Evolutionary conservation across 2,888 invertebrate genomes (phyloP), one percentile per base, ranked within the genome.

Genomic region (Drosophila bunnanda): DNA sequence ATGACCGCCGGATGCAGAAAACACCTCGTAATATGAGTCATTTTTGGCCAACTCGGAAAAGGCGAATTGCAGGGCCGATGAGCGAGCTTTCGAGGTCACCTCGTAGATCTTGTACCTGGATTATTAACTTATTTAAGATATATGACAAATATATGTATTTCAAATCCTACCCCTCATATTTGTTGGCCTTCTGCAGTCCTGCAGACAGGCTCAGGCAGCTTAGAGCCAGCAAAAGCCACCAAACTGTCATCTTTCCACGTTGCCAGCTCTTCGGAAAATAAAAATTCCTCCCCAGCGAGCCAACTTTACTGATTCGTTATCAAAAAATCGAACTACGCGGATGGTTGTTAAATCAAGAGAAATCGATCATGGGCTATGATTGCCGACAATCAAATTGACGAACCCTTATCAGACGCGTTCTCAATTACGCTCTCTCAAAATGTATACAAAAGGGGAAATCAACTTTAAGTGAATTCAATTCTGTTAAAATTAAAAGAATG

Each of bases 41-140:
- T 79, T 86, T 34, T 53, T 78, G 15, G 20, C 20, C 44, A 89
- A 59, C n/a, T 74, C 55, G 0, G 60, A 43, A 0, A 91, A 28
- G 1, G 76, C 15, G 1, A 44, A 28, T 6, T 46, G 50, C 12
- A 25, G 56, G n/a, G 7, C 76, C 38, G 22, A 17, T 6, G 70
- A 65, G 2, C 68, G 66, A 3, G 66, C 56, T 4, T 64, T 53
- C 2, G 65, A 25, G 1, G 43, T 7, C 7, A 89, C 41, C 25
- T 90, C 79, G 50, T 89, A 91, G 32, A 91, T 64, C 74, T 90
- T 90, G 50, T 74, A 91, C 2, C 90, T 90, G 17, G 1, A 17
- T 2, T 43, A 48, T 17, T 1, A 15, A 7, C 5, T 10, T 1
- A 15, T 36, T 55, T 6, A 1, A 39, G 22, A 20, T 39, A 12